Base-by-base conservation (phyloP, 2,113 vertebrate species). In the Malurus alboscapulatus region DNA sequence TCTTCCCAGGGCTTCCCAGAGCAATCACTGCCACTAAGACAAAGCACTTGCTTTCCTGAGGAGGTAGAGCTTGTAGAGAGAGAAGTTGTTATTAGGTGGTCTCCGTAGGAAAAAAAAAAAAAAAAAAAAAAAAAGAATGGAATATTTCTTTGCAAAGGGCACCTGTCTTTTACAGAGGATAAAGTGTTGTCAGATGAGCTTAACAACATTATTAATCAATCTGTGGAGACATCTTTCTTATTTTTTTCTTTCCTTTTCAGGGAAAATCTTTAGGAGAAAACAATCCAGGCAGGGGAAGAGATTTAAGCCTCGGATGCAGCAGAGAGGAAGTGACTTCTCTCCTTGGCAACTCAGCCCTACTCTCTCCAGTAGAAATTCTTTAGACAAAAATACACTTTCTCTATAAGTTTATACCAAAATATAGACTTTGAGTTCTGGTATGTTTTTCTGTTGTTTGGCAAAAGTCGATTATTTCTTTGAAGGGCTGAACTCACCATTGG, bases 81-180 rank as follows among this genome's bases (percentile, higher is more conserved):
- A 8, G 18, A 38, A 36, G n/a, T n/a, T n/a, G n/a, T n/a, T n/a
- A n/a, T n/a, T n/a, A n/a, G n/a, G n/a, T n/a, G n/a, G n/a, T n/a
- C n/a, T n/a, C n/a, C n/a, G n/a, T n/a, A n/a, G n/a, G 17, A 45
- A 45, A 44, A 58, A 68, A n/a, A 44, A 44, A 54, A 18, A 45
- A 59, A 6, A 44, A 45, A 36, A 5, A 7, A 30, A 38, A 58
- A 58, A 78, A 65, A 59, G 26, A 78, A 53, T 25, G 18, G 47
- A 80, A 16, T 92, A 73, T 90, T 93, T 76, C 66, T 84, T 78
- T 73, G 62, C 84, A 93, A 95, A 95, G 95, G 94, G 87, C 89
- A 91, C 20, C 55, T 96, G 84, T 93, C 92, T 92, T 89, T 94
- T 89, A 77, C 55, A 79, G n/a, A 87, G 77, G 47, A 93, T 89